Conservation (phyloP, 2,888 invertebrate species). For the Axea sp. region DNA sequence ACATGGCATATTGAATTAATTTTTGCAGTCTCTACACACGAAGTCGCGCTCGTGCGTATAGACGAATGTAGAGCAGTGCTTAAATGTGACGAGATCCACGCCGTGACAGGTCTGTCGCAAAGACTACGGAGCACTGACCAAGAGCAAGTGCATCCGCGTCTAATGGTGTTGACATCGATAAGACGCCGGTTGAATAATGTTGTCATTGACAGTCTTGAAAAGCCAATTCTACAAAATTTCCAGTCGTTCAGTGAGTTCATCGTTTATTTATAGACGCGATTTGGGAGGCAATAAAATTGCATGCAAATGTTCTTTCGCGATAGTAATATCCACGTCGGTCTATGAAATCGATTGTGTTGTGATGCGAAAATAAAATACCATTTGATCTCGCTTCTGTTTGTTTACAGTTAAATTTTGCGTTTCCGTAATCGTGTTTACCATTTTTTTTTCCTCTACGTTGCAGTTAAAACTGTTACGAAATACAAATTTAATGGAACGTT, state of each 20-base stretch:
- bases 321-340: no score
- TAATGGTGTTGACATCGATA: slow-evolving; percentile 31
- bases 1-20: neutral
- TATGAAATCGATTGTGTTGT: no score
- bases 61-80: slow-evolving; percentile 17
- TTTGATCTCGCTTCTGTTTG: no score
- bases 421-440: neutral
- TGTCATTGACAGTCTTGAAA: slow-evolving; percentile 13
- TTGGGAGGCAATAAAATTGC: slow-evolving; percentile 4
- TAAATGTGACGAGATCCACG: slow-evolving; percentile 12
- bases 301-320: no score
- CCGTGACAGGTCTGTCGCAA: slow-evolving; percentile 19
- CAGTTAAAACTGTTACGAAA: neutral
- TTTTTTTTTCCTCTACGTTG: neutral
- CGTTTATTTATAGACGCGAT: slow-evolving; percentile 12
- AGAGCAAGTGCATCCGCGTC: slow-evolving; percentile 21
- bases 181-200: slow-evolving; percentile 15
- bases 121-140: slow-evolving; percentile 20
- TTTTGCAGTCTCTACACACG: slow-evolving; percentile 1
- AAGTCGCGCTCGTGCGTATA: no score
- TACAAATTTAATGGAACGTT: slow-evolving; percentile 22
- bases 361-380: no score
- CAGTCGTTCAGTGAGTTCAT: neutral
- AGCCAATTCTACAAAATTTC: slow-evolving; percentile 8
- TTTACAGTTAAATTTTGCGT: neutral